Conservation (phyloP, 2,797 vertebrate genomes). For the Naso thynnoides region DNA sequence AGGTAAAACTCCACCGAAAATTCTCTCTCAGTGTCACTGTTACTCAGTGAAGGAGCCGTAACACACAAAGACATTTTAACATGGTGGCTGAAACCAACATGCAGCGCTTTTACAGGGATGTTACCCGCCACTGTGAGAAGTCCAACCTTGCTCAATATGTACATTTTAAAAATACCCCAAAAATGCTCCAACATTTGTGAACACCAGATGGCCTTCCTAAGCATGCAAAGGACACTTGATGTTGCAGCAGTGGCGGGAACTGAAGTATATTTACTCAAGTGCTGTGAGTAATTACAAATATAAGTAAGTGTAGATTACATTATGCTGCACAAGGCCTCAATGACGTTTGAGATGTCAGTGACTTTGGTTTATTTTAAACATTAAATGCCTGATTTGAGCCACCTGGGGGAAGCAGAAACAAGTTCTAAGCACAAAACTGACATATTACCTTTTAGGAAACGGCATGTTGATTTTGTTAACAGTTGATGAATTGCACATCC, state of each 20-base stretch:
- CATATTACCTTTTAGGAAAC: neutral
- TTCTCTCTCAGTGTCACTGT: constrained; percentile 17
- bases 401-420: neutral
- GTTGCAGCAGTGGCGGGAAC: neutral
- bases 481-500: neutral
- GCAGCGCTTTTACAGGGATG: neutral
- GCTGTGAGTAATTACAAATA: neutral
- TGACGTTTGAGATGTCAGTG: no score
- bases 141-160: no score
- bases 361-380: no score
- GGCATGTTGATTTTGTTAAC: neutral
- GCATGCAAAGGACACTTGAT: neutral
- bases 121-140: neutral
- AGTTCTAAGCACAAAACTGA: neutral
- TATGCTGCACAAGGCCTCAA: no score
- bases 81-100: neutral
- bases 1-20: constrained; percentile 28
- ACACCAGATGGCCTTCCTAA: neutral
- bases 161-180: neutral
- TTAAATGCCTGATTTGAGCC: neutral
- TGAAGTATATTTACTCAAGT: neutral
- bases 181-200: no score
- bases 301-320: no score
- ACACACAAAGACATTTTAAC: constrained; percentile 12
- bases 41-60: constrained; percentile 11